Evolutionary conservation across 1,140 invertebrate genomes (phyloP).

Genomic region (Drosophila erecta): DNA sequence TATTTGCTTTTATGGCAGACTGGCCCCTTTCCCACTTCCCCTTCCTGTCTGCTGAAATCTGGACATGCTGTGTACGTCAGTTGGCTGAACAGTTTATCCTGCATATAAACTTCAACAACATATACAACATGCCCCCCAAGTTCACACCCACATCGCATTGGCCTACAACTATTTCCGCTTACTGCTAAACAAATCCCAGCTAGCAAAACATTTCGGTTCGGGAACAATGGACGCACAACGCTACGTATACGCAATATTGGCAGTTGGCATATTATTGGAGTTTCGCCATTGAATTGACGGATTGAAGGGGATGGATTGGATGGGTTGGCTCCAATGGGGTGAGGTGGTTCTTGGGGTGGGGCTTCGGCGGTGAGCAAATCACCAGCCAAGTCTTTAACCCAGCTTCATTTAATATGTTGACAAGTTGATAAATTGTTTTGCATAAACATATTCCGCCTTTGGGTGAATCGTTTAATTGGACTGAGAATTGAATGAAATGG

Average conservation of each 20-base stretch:
- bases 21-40: conserved; percentile 24
- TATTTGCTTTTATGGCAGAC: conserved; percentile 80
- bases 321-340: background rate
- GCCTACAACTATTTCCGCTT: conserved; percentile 79
- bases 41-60: conserved; percentile 11
- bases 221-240: conserved; percentile 55
- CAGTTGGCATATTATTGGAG: conserved; percentile 71
- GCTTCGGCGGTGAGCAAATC: conserved; percentile 4
- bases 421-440: conserved; percentile 81
- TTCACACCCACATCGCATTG: conserved; percentile 4
- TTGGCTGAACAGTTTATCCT: conserved; percentile 76
- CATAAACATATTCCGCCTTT: conserved; percentile 21
- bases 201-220: conserved; percentile 53
- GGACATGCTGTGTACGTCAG: conserved; percentile 73
- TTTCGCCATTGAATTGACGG: conserved; percentile 52
- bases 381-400: conserved; percentile 66
- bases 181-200: conserved; percentile 78
- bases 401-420: conserved; percentile 80
- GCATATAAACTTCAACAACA: conserved; percentile 78
- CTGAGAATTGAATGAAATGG: conserved; percentile 17
- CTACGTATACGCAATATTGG: conserved; percentile 79
- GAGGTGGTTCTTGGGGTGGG: conserved; percentile 1
- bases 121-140: conserved; percentile 39
- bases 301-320: conserved; percentile 29
- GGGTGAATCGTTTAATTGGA: conserved; percentile 35